A percentile compares a stretch with the other conserved stretches of the same genome.
phyloP scores from a whole-genome alignment of 37 sponge, comb jelly and placozoan species.

The Geodia barretti region DNA sequence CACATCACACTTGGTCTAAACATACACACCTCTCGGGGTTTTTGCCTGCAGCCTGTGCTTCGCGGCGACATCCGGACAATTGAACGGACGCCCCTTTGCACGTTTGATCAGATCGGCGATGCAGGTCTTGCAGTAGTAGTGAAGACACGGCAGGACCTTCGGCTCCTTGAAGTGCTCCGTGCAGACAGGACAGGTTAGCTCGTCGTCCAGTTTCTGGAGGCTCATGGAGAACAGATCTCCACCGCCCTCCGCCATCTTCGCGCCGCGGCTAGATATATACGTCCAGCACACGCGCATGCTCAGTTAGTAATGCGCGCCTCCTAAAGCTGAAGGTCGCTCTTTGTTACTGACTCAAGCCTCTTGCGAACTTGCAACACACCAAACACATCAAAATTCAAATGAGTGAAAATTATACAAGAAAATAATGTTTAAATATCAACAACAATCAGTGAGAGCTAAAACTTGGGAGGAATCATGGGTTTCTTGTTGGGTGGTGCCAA shows the following conservation, averaged over 20 bases:
- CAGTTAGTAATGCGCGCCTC: too few species aligned
- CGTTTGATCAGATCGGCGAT: slow-evolving; percentile 12
- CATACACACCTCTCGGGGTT: slow-evolving; percentile 15
- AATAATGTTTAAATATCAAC: too few species aligned
- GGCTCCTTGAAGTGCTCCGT: slow-evolving; percentile 18
- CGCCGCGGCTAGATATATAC: too few species aligned
- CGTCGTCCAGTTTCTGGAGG: slow-evolving; percentile 19
- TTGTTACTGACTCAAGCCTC: too few species aligned
- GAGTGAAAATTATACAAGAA: too few species aligned
- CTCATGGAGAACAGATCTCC: background rate
- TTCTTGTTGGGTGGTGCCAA: slow-evolving; percentile 18
- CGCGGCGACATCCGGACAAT: slow-evolving; percentile 19
- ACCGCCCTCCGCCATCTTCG: background rate
- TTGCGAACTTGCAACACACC: too few species aligned
- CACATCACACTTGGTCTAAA: too few species aligned
- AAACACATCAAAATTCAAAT: too few species aligned
- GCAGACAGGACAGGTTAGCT: slow-evolving; percentile 28
- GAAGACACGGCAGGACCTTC: slow-evolving; percentile 17
- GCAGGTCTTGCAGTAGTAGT: slow-evolving; percentile 24
- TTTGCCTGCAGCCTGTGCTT: background rate
- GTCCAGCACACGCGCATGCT: too few species aligned
- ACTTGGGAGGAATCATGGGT: background rate
- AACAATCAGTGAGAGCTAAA: too few species aligned
- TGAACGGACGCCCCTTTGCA: background rate
- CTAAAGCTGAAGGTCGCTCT: too few species aligned